Percentiles rank a stretch among this genome's conserved stretches.
Evolutionary conservation across 2,888 invertebrate species (phyloP).

Genomic region (Chaetogeoica ovagalla): DNA sequence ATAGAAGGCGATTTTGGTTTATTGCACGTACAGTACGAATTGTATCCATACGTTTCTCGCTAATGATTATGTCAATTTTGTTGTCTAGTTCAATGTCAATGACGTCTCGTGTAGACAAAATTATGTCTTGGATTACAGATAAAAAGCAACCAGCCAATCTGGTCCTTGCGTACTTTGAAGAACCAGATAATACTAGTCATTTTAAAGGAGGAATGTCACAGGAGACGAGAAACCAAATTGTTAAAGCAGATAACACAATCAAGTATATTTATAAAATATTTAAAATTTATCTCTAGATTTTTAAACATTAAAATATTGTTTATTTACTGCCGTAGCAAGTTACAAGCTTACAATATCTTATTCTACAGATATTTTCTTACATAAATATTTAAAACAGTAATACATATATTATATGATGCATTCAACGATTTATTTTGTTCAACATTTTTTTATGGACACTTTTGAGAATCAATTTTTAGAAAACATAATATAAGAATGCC

Average conservation of each 20-base stretch:
- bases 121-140: conserved; percentile 67
- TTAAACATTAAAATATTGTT: too few species aligned
- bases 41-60: not conserved
- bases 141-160: conserved; percentile 68
- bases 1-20: too few species aligned
- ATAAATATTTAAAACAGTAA: too few species aligned
- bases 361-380: too few species aligned
- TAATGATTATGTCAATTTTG: not conserved
- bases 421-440: too few species aligned
- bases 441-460: too few species aligned
- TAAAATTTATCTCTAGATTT: not conserved
- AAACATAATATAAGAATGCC: too few species aligned
- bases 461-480: too few species aligned
- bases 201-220: conserved; percentile 64
- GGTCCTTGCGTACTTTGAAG: conserved; percentile 70
- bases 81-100: conserved; percentile 59
- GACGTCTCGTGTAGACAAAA: conserved; percentile 63
- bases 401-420: too few species aligned
- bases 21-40: too few species aligned
- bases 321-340: too few species aligned
- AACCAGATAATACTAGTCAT: conserved; percentile 71
- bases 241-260: conserved; percentile 63
- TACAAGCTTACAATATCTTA: too few species aligned
- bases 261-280: conserved; percentile 54
- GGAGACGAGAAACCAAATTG: conserved; percentile 60